phyloP scores from a whole-genome alignment of 2,797 vertebrate species.

The Hybognathus amarus region DNA sequence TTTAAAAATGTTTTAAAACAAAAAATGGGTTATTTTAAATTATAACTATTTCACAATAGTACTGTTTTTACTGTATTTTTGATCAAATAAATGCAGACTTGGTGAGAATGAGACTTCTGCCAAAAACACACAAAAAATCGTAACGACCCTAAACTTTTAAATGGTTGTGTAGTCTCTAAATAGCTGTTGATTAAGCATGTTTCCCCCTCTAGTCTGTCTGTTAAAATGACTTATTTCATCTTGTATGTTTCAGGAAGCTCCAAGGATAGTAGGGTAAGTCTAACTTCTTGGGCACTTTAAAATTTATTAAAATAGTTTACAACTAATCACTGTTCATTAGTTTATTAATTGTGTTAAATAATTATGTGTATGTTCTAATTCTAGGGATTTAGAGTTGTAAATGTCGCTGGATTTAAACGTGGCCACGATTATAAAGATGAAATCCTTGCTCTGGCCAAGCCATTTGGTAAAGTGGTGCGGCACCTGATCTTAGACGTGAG shows the following conservation, averaged over 20 bases:
- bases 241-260: conserved; percentile 54
- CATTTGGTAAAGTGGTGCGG: conserved; percentile 78
- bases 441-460: conserved; percentile 76
- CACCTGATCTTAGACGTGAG: conserved; percentile 77
- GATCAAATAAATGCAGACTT: not conserved
- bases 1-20: not conserved
- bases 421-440: conserved; percentile 73
- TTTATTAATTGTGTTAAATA: not conserved
- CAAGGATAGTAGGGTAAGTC: conserved; percentile 59
- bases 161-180: not conserved
- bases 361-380: conserved; percentile 14
- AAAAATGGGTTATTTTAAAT: not conserved
- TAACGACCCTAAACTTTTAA: not conserved
- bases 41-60: not conserved
- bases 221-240: conserved; percentile 24
- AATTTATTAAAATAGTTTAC: not conserved
- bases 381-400: conserved; percentile 79
- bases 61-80: not conserved
- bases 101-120: not conserved
- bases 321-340: not conserved
- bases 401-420: conserved; percentile 77
- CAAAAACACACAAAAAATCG: not conserved
- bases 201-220: not conserved
- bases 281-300: not conserved
- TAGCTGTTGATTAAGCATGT: not conserved